phyloP scores from a whole-genome alignment of 2,113 vertebrate genomes.

The Xiphophorus hellerii region DNA sequence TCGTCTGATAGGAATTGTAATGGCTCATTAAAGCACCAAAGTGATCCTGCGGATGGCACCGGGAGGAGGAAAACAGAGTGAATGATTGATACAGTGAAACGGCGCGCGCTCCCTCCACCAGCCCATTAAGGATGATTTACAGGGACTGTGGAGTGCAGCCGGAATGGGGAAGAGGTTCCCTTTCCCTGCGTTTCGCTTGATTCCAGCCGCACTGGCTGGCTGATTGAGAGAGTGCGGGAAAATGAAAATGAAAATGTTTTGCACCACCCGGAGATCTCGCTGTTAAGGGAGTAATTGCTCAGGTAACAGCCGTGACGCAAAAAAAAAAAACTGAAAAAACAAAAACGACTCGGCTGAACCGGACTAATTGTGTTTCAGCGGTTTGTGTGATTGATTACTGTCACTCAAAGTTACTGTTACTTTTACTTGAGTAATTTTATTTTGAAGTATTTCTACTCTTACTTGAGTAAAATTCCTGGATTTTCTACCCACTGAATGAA shows the following conservation, averaged over 20 bases:
- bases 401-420: too few relatives aligned
- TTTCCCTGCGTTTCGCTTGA: constrained; percentile 50
- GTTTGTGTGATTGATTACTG: neutral
- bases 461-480: too few relatives aligned
- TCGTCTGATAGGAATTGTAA: constrained; percentile 75
- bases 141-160: constrained; percentile 60
- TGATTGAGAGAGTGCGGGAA: constrained; percentile 46
- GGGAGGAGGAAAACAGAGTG: constrained; percentile 70
- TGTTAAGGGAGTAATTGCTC: constrained; percentile 23
- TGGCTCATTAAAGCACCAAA: constrained; percentile 78
- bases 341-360: neutral
- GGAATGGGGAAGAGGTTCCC: constrained; percentile 52
- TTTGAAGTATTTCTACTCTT: too few relatives aligned
- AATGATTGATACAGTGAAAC: constrained; percentile 77
- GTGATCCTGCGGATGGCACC: constrained; percentile 66
- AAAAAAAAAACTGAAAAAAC: constrained; percentile 14
- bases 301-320: constrained; percentile 33
- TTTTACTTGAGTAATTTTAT: too few relatives aligned
- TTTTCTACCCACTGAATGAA: too few relatives aligned
- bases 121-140: constrained; percentile 79
- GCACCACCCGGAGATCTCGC: constrained; percentile 33
- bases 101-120: constrained; percentile 66
- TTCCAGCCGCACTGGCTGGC: constrained; percentile 43
- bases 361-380: constrained; percentile 35
- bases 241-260: constrained; percentile 48